Base-by-base conservation (phyloP, 2,888 invertebrate genomes). In the Parelbella ahira region DNA sequence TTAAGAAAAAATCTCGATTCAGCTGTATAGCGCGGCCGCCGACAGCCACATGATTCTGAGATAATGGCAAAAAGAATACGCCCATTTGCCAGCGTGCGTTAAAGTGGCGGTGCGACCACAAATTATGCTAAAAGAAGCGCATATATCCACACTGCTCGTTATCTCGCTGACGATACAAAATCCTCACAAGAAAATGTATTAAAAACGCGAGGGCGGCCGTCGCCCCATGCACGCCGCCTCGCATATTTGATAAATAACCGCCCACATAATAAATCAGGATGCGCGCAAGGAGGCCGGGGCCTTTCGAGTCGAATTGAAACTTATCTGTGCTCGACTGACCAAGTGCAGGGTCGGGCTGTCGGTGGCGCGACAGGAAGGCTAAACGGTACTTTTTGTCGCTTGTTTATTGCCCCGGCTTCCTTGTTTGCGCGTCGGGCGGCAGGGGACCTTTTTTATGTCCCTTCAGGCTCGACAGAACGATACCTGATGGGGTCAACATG, bases 181-280 rank as follows among this genome's bases (percentile, higher is more conserved):
- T 72, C 56, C 56, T 38, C 44, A 39, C 47, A 51, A 63, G 68
- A 67, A 67, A 71, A 68, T 64, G 60, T 70, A 68, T 70, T 68
- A 70, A 71, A 68, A 66, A 54, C 45, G 50, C 51, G 49, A 44
- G 45, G 48, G 45, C 49, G 52, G 53, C 51, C 56, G 53, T 50
- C 56, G 56, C 54, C 54, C 55, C 49, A 47, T 68, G 58, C 56
- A 54, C 46, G 55, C 49, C 53, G 60, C 63, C 63, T 56, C 56
- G 55, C 63, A 63, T 67, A 63, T 76, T 80, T 78, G 74, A 77
- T 77, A 77, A 77, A 80, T 75, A 73, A 66, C 69, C 66, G 49
- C 49, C 51, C 49, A 62, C 63, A 66, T 60, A 64, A 76, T 77
- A 77, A 73, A 77, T 78, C 75, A 71, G 61, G 45, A 55, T 48